phyloP scores from a whole-genome alignment of 2,888 invertebrate genomes.

The Troides aeacus region DNA sequence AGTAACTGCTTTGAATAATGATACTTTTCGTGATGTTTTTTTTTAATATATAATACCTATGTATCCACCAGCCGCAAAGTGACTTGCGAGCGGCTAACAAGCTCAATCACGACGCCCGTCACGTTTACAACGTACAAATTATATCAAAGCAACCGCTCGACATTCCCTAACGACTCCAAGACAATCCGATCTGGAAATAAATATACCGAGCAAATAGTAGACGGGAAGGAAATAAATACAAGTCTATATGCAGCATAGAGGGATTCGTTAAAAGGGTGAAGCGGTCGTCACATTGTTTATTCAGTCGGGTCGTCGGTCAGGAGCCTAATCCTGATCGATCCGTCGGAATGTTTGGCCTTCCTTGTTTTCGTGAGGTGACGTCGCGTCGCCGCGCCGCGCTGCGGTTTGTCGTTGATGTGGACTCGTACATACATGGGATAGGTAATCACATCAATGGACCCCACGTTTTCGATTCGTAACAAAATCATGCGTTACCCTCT shows the following conservation, averaged over 20 bases:
- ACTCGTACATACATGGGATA: slow-evolving; percentile 19
- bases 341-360: slow-evolving; percentile 37
- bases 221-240: slow-evolving; percentile 26
- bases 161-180: slow-evolving; percentile 33
- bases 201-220: slow-evolving; percentile 48
- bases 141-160: slow-evolving; percentile 30
- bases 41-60: slow-evolving; percentile 7
- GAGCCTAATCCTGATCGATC: slow-evolving; percentile 70
- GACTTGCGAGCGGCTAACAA: slow-evolving; percentile 24
- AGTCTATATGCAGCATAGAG: slow-evolving; percentile 35
- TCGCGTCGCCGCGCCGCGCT: slow-evolving; percentile 29
- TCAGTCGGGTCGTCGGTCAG: slow-evolving; percentile 64
- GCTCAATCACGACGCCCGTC: slow-evolving; percentile 27
- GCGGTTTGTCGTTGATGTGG: slow-evolving; percentile 21
- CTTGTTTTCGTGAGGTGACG: slow-evolving; percentile 24
- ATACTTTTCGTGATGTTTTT: not conserved
- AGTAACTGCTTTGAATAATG: too few relatives aligned
- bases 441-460: slow-evolving; percentile 20
- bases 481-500: slow-evolving; percentile 14
- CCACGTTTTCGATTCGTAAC: slow-evolving; percentile 18
- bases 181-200: slow-evolving; percentile 39
- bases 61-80: not conserved
- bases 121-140: slow-evolving; percentile 29
- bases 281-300: slow-evolving; percentile 76
- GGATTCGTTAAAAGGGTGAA: slow-evolving; percentile 76